These are phyloP conservation scores for Sminthurides aquaticus DNA, from an alignment of 2,888 invertebrate genomes.

Conservation along the genomic window DNA sequence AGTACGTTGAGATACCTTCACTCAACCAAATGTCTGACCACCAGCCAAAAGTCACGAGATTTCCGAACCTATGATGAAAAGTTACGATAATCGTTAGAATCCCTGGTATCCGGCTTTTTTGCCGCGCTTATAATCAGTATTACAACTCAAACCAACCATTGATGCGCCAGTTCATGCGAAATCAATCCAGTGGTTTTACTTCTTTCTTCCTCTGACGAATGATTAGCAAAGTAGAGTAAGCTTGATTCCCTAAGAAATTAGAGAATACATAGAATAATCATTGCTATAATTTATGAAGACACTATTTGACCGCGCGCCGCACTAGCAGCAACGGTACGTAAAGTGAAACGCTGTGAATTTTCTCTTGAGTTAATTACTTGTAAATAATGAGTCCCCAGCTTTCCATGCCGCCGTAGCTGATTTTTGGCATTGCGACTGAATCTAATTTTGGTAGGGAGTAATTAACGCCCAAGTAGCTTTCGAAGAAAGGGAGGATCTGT, in stretches of 20 bases:
- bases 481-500: constrained; percentile 49
- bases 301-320: no score
- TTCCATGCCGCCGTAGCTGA: constrained; percentile 35
- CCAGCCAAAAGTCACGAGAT: constrained; percentile 17
- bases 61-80: constrained; percentile 22
- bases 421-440: constrained; percentile 37
- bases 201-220: constrained; percentile 30
- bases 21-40: constrained; percentile 38
- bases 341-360: no score
- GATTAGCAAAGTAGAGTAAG: constrained; percentile 30
- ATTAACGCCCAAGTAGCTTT: constrained; percentile 61
- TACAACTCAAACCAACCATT: constrained; percentile 4
- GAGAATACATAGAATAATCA: neutral
- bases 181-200: constrained; percentile 28
- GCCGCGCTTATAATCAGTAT: neutral
- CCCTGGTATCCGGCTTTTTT: neutral
- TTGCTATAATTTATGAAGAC: neutral
- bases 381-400: constrained; percentile 31
- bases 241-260: constrained; percentile 26
- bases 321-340: no score
- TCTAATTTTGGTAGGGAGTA: constrained; percentile 55
- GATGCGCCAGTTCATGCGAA: constrained; percentile 32
- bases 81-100: no score
- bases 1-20: constrained; percentile 38
- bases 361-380: constrained; percentile 13